These are phyloP conservation scores for Cremastobaeus sp. DNA, from an alignment of 2,888 invertebrate genomes.

Conservation along the genomic window DNA sequence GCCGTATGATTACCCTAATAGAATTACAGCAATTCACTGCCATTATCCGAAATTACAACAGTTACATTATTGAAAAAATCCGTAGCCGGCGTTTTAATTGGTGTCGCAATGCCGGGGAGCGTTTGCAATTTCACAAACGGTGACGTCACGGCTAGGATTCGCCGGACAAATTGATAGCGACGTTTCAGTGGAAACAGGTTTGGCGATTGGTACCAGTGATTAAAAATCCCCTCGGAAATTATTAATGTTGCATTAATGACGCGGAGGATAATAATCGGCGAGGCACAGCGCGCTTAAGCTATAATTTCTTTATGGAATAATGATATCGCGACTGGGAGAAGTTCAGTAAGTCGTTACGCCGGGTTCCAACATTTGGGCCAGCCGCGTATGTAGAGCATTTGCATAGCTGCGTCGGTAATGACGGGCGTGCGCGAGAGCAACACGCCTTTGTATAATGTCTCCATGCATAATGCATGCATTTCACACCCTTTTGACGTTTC, in stretches of 20 bases:
- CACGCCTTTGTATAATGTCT: slow-evolving; percentile 62
- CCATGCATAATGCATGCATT: slow-evolving; percentile 61
- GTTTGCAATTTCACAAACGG: too few relatives aligned
- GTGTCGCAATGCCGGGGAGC: too few relatives aligned
- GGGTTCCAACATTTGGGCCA: slow-evolving; percentile 56
- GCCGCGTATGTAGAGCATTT: slow-evolving; percentile 44
- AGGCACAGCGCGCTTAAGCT: slow-evolving; percentile 31
- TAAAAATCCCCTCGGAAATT: slow-evolving; percentile 25
- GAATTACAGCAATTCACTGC: too few relatives aligned
- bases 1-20: too few relatives aligned
- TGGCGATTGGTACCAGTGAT: slow-evolving; percentile 25
- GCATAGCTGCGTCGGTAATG: slow-evolving; percentile 61
- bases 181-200: slow-evolving; percentile 3
- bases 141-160: slow-evolving; percentile 2
- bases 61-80: too few relatives aligned
- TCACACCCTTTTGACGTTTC: slow-evolving; percentile 64
- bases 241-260: slow-evolving; percentile 52
- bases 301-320: slow-evolving; percentile 55
- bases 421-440: slow-evolving; percentile 54
- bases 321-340: slow-evolving; percentile 44
- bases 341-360: slow-evolving; percentile 54
- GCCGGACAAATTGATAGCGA: not conserved
- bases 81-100: too few relatives aligned
- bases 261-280: slow-evolving; percentile 42
- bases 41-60: too few relatives aligned